These are phyloP conservation scores for Trachemys scripta DNA, from an alignment of 2,113 vertebrate genomes.

Conservation along the genomic window DNA sequence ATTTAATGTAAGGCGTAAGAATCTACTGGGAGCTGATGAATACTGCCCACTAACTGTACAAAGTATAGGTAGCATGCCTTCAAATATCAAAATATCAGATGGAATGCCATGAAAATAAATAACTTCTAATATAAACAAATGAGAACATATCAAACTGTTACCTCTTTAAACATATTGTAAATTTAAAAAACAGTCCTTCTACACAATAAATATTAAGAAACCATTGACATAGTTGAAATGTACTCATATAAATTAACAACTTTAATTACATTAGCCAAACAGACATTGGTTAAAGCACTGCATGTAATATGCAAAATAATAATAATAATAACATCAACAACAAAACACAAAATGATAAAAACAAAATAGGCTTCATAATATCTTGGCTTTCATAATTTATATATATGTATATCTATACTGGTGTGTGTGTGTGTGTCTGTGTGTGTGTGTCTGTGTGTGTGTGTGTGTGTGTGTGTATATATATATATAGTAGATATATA, in stretches of 20 bases:
- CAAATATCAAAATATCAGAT: conserved; percentile 87
- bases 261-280: conserved; percentile 90
- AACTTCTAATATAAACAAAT: conserved; percentile 91
- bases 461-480: conserved; percentile 76
- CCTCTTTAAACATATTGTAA: conserved; percentile 89
- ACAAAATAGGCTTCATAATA: conserved; percentile 85
- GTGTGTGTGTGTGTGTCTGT: conserved; percentile 76
- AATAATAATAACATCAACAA: conserved; percentile 83
- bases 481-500: conserved; percentile 78
- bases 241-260: conserved; percentile 92
- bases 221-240: conserved; percentile 90
- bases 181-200: conserved; percentile 91
- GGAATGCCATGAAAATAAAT: conserved; percentile 90
- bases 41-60: conserved; percentile 88
- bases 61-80: conserved; percentile 88
- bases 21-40: conserved; percentile 85
- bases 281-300: conserved; percentile 88
- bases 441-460: conserved; percentile 72
- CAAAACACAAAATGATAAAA: conserved; percentile 81
- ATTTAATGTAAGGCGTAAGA: conserved; percentile 83
- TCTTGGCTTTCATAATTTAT: conserved; percentile 85
- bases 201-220: conserved; percentile 93
- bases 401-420: conserved; percentile 79
- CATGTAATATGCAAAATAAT: conserved; percentile 84
- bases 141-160: conserved; percentile 89